Conservation (phyloP, 2,797 vertebrate genomes). For the Leptoclinus maculatus region DNA sequence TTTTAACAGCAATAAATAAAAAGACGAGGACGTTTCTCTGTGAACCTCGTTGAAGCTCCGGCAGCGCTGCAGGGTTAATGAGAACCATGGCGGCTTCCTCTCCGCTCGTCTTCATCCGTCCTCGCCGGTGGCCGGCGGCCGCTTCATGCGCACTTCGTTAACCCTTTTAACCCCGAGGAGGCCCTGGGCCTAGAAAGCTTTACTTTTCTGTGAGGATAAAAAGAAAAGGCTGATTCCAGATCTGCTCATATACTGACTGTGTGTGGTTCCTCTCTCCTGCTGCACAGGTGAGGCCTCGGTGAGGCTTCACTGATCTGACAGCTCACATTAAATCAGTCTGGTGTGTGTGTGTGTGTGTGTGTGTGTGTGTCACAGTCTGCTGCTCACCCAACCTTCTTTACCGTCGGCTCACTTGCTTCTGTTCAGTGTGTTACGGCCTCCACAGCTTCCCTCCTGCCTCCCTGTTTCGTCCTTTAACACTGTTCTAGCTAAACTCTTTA, state of each 20-base stretch:
- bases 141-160: neutral
- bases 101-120: conserved; percentile 16
- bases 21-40: no score
- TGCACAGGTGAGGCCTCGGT: conserved; percentile 43
- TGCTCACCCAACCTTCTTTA: conserved; percentile 5
- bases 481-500: no score
- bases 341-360: no score
- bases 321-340: conserved; percentile 48
- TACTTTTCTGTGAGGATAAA: conserved; percentile 1
- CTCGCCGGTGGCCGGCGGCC: neutral
- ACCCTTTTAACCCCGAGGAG: no score
- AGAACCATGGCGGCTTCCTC: neutral
- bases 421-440: neutral
- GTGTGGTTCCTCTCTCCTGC: neutral
- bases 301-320: conserved; percentile 46
- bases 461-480: neutral
- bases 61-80: conserved; percentile 14
- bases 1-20: neutral
- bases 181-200: no score
- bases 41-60: neutral
- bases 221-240: neutral
- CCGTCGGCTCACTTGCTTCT: neutral
- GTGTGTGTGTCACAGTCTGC: neutral
- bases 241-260: neutral
- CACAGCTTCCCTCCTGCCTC: neutral